Base-by-base conservation (phyloP, 1,140 invertebrate genomes). In the Sinonovacula constricta region DNA sequence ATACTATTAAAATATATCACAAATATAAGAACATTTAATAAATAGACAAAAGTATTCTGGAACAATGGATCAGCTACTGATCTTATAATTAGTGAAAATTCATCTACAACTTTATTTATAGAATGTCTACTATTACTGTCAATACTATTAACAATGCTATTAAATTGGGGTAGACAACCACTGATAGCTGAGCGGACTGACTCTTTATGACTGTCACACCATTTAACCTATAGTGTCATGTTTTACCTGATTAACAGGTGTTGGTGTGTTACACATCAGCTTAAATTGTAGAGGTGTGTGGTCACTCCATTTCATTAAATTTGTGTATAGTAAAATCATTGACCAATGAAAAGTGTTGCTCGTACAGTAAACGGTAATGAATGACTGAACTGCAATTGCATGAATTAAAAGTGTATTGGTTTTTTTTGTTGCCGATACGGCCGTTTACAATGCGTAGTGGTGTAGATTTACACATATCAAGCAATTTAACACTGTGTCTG, bases 1-100 rank as follows among this genome's bases (percentile, higher is more conserved):
- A 68, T 68, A 18, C 22, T 31, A 54, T 68, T 68, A 68, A 68
- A 68, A 53, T n/a, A 34, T 26, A 68, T 68, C 24, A 18, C 65
- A 68, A 22, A 68, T 28, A 53, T 68, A 39, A 12, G 12, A 28
- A 0, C 10, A 24, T 30, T 53, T 24, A 26, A 53, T 68, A 68
- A 53, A 39, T 28, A 68, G 24, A 53, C 39, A 49, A 26, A 45
- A 49, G 18, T 12, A n/a, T 45, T 66, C 2, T 34, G 24, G 28
- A 66, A 66, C 15, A 45, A 66, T 26, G 63, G 33, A 66, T 45
- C 26, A 18, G 34, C 33, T 12, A 39, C 10, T 18, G 33, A 15
- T 22, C 10, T 49, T 22, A n/a, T n/a, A n/a, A n/a, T n/a, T n/a
- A n/a, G n/a, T n/a, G n/a, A n/a, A n/a, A n/a, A n/a, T n/a, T n/a